These are phyloP conservation scores for Mormyrus iriodes DNA, from an alignment of 2,113 vertebrate species.

Conservation along the genomic window DNA sequence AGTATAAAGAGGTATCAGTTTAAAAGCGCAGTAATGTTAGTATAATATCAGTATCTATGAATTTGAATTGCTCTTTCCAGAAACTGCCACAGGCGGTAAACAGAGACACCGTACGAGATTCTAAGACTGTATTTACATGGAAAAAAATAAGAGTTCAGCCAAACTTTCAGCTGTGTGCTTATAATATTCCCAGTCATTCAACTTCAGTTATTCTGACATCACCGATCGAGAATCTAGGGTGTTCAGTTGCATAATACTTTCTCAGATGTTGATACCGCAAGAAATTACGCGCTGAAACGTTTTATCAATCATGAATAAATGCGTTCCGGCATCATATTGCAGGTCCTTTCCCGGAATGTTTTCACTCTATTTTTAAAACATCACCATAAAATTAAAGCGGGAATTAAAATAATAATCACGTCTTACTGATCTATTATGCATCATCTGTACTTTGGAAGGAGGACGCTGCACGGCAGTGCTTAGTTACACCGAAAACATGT, in stretches of 20 bases:
- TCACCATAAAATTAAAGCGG: not conserved
- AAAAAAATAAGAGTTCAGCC: not conserved
- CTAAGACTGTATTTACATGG: not conserved
- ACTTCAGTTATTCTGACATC: not conserved
- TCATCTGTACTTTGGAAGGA: not conserved
- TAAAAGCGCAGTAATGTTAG: not conserved
- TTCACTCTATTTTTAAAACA: not conserved
- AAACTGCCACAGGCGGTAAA: not conserved
- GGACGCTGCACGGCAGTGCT: not conserved
- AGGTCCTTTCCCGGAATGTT: not conserved
- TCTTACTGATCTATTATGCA: not conserved
- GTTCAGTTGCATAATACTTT: not conserved
- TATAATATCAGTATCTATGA: not conserved
- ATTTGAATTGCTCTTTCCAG: not conserved
- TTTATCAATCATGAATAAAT: not conserved
- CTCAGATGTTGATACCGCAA: not conserved
- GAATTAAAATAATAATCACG: not conserved
- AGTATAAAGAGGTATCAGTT: not conserved
- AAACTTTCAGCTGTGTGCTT: not conserved
- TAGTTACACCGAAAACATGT: not conserved
- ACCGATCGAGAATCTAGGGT: not conserved
- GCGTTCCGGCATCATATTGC: not conserved
- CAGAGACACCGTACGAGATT: not conserved
- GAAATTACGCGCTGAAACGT: not conserved
- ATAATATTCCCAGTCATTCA: not conserved